phyloP scores from a whole-genome alignment of 2,113 vertebrate genomes.

The Zingel zingel region DNA sequence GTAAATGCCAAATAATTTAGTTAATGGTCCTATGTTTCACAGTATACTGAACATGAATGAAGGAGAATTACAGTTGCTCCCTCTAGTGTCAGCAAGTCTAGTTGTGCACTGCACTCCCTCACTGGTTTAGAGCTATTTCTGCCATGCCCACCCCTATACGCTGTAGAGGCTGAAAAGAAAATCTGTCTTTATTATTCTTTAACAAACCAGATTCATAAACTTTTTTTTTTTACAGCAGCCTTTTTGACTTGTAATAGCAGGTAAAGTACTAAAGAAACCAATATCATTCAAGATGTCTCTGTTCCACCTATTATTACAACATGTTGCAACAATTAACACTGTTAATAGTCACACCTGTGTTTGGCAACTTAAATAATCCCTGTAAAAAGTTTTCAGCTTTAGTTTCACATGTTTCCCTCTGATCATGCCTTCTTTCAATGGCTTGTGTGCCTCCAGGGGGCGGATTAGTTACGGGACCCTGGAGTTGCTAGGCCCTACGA shows the following conservation, averaged over 20 bases:
- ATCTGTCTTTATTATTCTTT: not conserved
- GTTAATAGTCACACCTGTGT: not conserved
- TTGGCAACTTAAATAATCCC: not conserved
- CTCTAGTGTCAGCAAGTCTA: constrained; percentile 39
- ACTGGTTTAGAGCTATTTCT: not conserved
- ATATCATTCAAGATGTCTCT: not conserved
- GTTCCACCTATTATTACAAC: not conserved
- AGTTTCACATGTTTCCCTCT: not conserved
- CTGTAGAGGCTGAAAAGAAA: not conserved
- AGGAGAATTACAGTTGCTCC: not conserved
- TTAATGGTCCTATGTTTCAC: not conserved
- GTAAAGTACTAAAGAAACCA: not conserved
- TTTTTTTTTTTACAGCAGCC: not conserved
- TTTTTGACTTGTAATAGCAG: not conserved
- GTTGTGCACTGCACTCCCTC: not conserved
- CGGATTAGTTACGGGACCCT: not conserved
- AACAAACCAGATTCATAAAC: not conserved
- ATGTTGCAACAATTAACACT: not conserved
- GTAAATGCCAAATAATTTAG: not conserved
- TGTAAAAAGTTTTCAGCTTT: not conserved
- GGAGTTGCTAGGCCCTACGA: not conserved
- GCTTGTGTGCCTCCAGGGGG: not conserved
- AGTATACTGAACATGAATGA: not conserved
- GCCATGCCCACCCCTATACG: not conserved
- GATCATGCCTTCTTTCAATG: not conserved